A percentile compares a stretch with the other conserved stretches of the same genome.
Conservation (phyloP, 2,888 invertebrate species). For the Rhogogaster chlorosoma region DNA sequence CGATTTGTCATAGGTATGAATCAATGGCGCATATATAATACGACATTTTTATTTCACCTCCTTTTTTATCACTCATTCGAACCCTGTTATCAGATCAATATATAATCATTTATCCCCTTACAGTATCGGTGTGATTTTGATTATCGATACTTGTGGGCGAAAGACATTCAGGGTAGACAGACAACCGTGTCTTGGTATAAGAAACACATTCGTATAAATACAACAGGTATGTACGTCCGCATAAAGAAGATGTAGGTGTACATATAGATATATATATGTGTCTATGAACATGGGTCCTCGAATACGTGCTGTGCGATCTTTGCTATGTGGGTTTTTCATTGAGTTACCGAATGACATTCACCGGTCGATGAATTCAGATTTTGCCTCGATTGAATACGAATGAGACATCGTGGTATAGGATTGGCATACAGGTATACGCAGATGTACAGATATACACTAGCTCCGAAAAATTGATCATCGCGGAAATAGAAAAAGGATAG, state of each 20-base stretch:
- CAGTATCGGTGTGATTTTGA: not conserved
- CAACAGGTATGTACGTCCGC: not conserved
- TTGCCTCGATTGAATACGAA: conserved; percentile 38
- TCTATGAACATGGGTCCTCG: not conserved
- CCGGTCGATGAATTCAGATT: conserved; percentile 56
- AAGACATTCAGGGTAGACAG: not conserved
- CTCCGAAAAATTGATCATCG: not conserved
- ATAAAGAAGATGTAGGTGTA: conserved; percentile 26
- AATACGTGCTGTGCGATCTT: conserved; percentile 16
- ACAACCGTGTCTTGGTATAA: not conserved
- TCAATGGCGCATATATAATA: not conserved
- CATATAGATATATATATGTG: conserved; percentile 16
- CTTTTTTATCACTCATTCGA: not conserved
- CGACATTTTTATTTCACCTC: not conserved
- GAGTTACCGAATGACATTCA: conserved; percentile 64
- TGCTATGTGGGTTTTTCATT: conserved; percentile 61
- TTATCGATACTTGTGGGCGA: not conserved
- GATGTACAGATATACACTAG: not conserved
- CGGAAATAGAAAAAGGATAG: not conserved
- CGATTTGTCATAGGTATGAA: not conserved
- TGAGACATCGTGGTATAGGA: conserved; percentile 1
- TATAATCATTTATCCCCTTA: not conserved
- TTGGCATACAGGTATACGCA: not conserved
- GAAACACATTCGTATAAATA: not conserved
- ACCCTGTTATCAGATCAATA: not conserved